phyloP scores from a whole-genome alignment of 2,888 invertebrate species.

The Dryococelus australis region DNA sequence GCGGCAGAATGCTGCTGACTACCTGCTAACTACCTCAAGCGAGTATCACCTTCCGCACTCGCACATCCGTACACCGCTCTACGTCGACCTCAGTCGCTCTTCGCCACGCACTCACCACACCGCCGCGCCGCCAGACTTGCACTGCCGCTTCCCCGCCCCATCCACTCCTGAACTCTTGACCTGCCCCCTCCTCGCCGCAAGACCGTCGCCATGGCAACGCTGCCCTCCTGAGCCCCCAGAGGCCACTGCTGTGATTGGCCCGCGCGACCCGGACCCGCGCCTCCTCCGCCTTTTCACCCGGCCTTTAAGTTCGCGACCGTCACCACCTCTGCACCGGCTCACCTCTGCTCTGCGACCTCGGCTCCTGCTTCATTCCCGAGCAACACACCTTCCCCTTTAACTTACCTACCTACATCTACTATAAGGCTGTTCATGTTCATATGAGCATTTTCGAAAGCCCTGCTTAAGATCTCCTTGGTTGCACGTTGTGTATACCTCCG shows the following conservation, averaged over 20 bases:
- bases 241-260: constrained; percentile 27
- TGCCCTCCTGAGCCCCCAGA: constrained; percentile 40
- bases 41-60: constrained; percentile 31
- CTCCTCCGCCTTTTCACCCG: background rate
- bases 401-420: too few species aligned
- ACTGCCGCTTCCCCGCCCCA: constrained; percentile 11
- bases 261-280: background rate
- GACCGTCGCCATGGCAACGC: constrained; percentile 29
- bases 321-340: constrained; percentile 30
- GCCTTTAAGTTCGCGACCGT: constrained; percentile 28
- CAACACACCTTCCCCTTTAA: too few species aligned
- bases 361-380: too few species aligned
- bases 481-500: too few species aligned
- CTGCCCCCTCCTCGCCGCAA: constrained; percentile 30
- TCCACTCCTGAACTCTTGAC: background rate
- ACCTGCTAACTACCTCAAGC: constrained; percentile 32
- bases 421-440: too few species aligned
- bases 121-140: background rate
- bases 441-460: too few species aligned
- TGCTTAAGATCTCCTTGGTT: too few species aligned
- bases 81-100: background rate
- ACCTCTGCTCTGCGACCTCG: constrained; percentile 33
- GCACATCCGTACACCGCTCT: constrained; percentile 27
- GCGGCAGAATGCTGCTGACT: constrained; percentile 52
- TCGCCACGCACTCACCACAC: constrained; percentile 22